Conservation (phyloP, 2,888 invertebrate species). For the Xanthia togata region DNA sequence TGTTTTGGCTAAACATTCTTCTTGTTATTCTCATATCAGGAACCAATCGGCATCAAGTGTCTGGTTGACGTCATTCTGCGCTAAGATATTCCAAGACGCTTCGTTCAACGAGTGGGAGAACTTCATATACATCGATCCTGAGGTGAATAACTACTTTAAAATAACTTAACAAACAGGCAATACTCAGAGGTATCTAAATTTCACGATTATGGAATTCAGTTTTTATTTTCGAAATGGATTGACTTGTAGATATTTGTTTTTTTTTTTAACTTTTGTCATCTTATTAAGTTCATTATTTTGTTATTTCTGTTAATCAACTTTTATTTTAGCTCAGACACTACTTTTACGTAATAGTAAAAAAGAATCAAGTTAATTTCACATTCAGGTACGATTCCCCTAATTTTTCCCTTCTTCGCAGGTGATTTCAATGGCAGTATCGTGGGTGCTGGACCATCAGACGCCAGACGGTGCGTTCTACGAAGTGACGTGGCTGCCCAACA, state of each 20-base stretch:
- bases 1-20: not conserved
- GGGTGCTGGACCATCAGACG: conserved; percentile 96
- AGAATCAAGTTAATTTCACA: too few species aligned
- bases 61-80: conserved; percentile 98
- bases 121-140: conserved; percentile 97
- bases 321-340: too few species aligned
- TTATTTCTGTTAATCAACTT: not conserved
- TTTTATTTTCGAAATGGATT: not conserved
- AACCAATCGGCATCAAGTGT: conserved; percentile 96
- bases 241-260: too few species aligned
- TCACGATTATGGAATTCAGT: not conserved
- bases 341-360: too few species aligned
- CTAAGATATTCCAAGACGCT: conserved; percentile 96
- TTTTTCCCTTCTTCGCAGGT: conserved; percentile 81
- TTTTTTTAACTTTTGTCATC: not conserved
- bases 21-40: conserved; percentile 79
- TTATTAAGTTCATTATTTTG: not conserved
- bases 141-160: conserved; percentile 82
- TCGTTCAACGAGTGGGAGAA: conserved; percentile 99
- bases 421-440: conserved; percentile 95
- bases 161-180: not conserved
- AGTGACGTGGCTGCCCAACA: conserved; percentile 95
- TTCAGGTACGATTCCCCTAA: not conserved
- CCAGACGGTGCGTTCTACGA: conserved; percentile 97
- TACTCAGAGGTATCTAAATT: not conserved